Conservation (phyloP, 1,140 invertebrate genomes). For the Magallana ariakensis region DNA sequence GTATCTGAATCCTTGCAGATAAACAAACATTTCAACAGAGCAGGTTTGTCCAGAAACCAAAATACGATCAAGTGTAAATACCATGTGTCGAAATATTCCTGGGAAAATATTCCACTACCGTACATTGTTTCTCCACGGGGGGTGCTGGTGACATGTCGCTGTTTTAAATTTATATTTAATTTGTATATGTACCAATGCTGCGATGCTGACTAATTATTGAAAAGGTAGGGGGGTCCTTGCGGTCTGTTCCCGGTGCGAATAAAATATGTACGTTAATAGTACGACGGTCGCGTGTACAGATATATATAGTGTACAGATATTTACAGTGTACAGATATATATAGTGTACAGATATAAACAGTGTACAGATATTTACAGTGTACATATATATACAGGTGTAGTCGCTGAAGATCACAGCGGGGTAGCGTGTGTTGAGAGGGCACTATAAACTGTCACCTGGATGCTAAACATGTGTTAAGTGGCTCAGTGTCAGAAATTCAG, state of each 20-base stretch:
- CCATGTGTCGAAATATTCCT: background rate
- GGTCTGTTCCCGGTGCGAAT: background rate
- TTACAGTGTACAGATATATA: background rate
- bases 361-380: background rate
- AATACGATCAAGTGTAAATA: too few species aligned
- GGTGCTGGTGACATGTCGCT: background rate
- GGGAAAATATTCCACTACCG: background rate
- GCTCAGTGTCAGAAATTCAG: background rate
- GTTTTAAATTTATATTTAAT: too few species aligned
- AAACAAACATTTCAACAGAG: background rate
- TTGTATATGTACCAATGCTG: too few species aligned
- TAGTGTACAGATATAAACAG: background rate
- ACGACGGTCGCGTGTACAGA: background rate
- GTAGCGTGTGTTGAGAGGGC: background rate
- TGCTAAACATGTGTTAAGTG: conserved; percentile 15
- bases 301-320: background rate
- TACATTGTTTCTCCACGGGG: background rate
- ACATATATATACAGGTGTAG: too few species aligned
- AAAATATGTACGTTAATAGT: background rate
- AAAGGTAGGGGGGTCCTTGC: background rate
- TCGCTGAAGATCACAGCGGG: background rate
- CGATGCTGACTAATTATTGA: background rate
- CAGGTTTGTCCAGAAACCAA: too few species aligned
- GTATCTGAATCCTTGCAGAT: background rate
- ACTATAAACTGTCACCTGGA: background rate